A percentile compares a stretch with the other conserved stretches of the same genome.
These are phyloP conservation scores for Myripristis murdjan DNA, from an alignment of 2,797 vertebrate species.

Conservation along the genomic window DNA sequence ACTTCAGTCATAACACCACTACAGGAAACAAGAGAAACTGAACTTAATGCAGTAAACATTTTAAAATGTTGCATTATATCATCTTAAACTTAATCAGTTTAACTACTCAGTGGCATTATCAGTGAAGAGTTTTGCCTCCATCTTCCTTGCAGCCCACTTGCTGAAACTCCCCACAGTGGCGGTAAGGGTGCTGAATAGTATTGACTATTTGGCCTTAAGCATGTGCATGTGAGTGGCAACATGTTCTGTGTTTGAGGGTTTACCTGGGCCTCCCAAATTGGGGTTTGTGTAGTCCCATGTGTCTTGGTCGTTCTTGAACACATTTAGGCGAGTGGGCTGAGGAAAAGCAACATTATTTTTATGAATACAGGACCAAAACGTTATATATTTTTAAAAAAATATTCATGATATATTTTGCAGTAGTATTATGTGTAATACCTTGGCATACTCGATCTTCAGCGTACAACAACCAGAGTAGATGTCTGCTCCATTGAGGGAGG, in stretches of 20 bases:
- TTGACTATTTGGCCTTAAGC: neutral
- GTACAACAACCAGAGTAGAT: slow-evolving; percentile 99
- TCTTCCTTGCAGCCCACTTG: slow-evolving; percentile 30
- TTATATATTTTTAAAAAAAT: neutral
- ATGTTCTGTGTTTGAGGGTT: slow-evolving; percentile 49
- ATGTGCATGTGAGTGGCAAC: neutral
- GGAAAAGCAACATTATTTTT: too few relatives aligned
- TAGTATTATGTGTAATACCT: slow-evolving; percentile 89
- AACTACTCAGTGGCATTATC: slow-evolving; percentile 47
- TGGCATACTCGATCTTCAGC: slow-evolving; percentile 97
- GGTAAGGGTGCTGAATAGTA: slow-evolving; percentile 60
- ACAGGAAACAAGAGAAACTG: neutral
- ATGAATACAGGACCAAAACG: slow-evolving; percentile 22
- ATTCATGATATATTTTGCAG: neutral
- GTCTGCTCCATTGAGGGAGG: slow-evolving; percentile 96
- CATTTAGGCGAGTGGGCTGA: slow-evolving; percentile 96
- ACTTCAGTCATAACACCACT: slow-evolving; percentile 62
- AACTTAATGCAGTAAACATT: too few relatives aligned
- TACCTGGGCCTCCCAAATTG: slow-evolving; percentile 96
- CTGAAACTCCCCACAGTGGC: slow-evolving; percentile 69
- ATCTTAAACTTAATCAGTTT: neutral
- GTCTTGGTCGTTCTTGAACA: slow-evolving; percentile 98
- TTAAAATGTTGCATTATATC: neutral
- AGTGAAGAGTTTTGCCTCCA: slow-evolving; percentile 43
- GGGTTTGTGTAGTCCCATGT: slow-evolving; percentile 98